Evolutionary conservation across 2,888 invertebrate species (phyloP), one percentile per base, ranked within the genome.

Genomic region (Conchocele bisecta): DNA sequence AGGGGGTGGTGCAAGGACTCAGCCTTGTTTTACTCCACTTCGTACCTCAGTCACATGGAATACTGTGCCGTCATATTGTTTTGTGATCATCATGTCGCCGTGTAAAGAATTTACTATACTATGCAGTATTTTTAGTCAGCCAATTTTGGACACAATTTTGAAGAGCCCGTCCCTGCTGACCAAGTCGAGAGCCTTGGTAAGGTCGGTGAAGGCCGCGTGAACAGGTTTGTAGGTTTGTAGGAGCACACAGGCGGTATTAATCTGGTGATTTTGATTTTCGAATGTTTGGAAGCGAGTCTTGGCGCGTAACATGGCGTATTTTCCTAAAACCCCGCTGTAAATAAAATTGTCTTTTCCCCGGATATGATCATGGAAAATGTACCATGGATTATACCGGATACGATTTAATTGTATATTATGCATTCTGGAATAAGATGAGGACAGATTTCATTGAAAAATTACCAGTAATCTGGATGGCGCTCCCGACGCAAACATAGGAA

Each of bases 161-260:
- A 75, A 73, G 9, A 75, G 68, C 0, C 73, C 77, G 1, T 56
- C 39, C 9, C 56, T 42, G 22, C 67, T 58, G 13, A 74, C 65
- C 15, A 56, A 33, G 29, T 69, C 44, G 26, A 58, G 69, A 3
- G 76, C 64, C 35, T 64, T 70, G 2, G 72, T 72, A 9, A 72
- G 59, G 42, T 75, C 65, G 5, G 79, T 59, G 59, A 79, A 79
- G 13, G 73, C 66, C 2, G 70, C 17, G 41, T 64, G 66, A 15
- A 75, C 63, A 9, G 73, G 67, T 28, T 33, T n/a, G n/a, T n/a
- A n/a, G n/a, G n/a, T 41, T 6, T 41, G 41, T 41, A 41, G 17
- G 22, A 20, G 41, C 22, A 41, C 41, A 41, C 22, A 6, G 17
- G 41, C 11, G 22, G 4, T 17, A 20, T 9, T 22, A 41, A 22